These are phyloP conservation scores for Melieria crassipennis DNA, from an alignment of 2,888 invertebrate species.

Conservation along the genomic window DNA sequence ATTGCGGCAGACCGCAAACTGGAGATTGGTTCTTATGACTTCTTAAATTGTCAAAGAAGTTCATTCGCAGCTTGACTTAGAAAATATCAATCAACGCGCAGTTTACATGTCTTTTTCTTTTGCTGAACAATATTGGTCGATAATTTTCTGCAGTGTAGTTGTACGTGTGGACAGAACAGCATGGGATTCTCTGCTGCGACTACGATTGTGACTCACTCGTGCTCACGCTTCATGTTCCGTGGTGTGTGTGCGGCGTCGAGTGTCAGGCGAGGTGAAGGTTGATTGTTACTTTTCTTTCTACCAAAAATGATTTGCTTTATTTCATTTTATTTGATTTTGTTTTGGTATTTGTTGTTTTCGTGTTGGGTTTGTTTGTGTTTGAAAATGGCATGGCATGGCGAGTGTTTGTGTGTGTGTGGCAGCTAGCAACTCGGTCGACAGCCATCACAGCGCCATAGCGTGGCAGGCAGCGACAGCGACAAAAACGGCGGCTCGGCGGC, in stretches of 20 bases:
- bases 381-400: neutral
- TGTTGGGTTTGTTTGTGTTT: neutral
- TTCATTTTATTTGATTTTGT: neutral
- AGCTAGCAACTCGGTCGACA: neutral
- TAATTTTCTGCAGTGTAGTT: neutral
- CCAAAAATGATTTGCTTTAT: conserved; percentile 3
- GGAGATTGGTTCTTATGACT: too few relatives aligned
- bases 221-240: neutral
- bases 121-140: too few relatives aligned
- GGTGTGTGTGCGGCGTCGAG: neutral
- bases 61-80: too few relatives aligned
- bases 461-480: neutral
- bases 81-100: too few relatives aligned
- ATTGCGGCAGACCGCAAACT: too few relatives aligned
- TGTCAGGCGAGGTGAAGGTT: conserved; percentile 1
- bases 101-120: too few relatives aligned
- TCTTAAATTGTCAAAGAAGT: too few relatives aligned
- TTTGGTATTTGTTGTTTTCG: neutral
- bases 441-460: neutral
- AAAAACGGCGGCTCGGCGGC: neutral
- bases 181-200: neutral
- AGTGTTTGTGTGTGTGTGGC: neutral
- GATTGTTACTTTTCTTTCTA: conserved; percentile 7
- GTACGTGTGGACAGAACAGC: neutral
- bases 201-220: neutral